Evolutionary conservation across 1,140 invertebrate species (phyloP).

Genomic region (Penaeus japonicus): DNA sequence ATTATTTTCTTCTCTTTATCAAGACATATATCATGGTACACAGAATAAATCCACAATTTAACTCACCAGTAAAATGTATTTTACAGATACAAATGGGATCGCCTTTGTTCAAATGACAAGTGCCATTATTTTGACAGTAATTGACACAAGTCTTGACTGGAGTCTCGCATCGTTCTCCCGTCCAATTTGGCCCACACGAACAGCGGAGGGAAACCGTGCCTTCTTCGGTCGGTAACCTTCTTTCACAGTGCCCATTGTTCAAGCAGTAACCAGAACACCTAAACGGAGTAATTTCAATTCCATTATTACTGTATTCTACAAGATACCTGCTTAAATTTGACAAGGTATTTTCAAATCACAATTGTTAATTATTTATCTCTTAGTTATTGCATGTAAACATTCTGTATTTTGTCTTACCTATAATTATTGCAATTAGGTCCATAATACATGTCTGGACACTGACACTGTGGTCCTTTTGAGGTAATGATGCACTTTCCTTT

Average conservation of each 20-base stretch:
- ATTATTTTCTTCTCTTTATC: no score
- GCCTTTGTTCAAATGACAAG: constrained; percentile 64
- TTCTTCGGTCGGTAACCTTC: constrained; percentile 56
- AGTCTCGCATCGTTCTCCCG: constrained; percentile 74
- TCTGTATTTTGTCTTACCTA: constrained; percentile 23
- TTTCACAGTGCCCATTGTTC: constrained; percentile 72
- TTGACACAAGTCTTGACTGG: constrained; percentile 67
- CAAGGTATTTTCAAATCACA: neutral
- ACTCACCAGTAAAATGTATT: constrained; percentile 64
- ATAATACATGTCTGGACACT: constrained; percentile 70
- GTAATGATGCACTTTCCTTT: constrained; percentile 70
- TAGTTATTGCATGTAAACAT: constrained; percentile 12
- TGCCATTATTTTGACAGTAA: constrained; percentile 71
- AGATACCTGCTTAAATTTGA: neutral
- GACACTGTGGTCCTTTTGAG: neutral
- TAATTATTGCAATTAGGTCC: constrained; percentile 73
- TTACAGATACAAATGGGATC: constrained; percentile 65
- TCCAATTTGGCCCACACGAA: constrained; percentile 72
- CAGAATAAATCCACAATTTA: neutral
- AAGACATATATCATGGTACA: neutral
- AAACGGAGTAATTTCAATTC: neutral
- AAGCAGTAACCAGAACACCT: constrained; percentile 72
- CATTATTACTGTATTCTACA: no score
- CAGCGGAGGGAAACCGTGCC: constrained; percentile 64
- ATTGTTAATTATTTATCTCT: neutral